Evolutionary conservation across 2,888 invertebrate species (phyloP), one percentile per base, ranked within the genome.

Genomic region (Ophraella communa): DNA sequence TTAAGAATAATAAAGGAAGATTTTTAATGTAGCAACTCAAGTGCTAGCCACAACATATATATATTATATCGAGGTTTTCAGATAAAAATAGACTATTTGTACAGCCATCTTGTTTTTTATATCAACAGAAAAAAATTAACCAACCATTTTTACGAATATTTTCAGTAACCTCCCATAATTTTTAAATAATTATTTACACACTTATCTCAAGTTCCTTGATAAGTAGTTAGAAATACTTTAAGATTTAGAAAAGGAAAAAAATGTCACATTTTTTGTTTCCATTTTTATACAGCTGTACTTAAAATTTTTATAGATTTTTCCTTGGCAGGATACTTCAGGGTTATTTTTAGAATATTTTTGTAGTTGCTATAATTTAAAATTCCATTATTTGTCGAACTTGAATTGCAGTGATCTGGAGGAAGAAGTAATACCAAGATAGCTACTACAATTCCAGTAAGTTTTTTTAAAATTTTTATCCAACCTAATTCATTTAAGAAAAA

Each of bases 71-170:
- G 64, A 70, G 64, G 62, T 64, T 70, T 68, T 51, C 53, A 54
- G 66, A 80, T 81, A 82, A 81, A 82, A 82, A 82, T 81, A 81
- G 80, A 79, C 70, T 80, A 75, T 81, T 82, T 81, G 79, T 71
- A 76, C 82, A 76, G 81, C 82, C 82, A 82, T 82, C 76, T 81
- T 81, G 71, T 59, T 69, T 71, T 71, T 71, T 71, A 69, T 71
- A 71, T 71, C 65, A 69, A 65, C 66, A 62, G 52, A 65, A 68
- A 70, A 70, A 69, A 70, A 71, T 63, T 66, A 62, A 49, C 66
- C 68, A 65, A 70, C 65, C 65, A 64, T 60, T 68, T 70, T 69
- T 70, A 66, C 60, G 35, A 53, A 58, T 42, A 30, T 52, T 52
- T 51, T 47, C 51, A 62, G 69, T 56, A 60, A 53, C 65, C 62